Evolutionary conservation across 1,140 invertebrate genomes (phyloP).

Genomic region (Scaptomyza pallida): DNA sequence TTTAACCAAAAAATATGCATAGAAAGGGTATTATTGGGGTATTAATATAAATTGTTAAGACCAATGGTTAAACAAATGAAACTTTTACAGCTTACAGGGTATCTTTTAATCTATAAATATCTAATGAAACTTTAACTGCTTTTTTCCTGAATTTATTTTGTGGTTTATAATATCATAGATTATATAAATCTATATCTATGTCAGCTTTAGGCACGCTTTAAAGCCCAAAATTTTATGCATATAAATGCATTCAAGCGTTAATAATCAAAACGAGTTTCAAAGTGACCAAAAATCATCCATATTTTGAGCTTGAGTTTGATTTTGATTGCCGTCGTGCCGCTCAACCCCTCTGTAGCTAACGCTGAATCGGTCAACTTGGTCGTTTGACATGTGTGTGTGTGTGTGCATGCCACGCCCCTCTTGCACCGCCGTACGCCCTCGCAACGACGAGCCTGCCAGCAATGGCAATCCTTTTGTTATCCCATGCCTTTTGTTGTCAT

Average conservation of each 20-base stretch:
- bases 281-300: constrained; percentile 80
- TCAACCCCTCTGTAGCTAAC: background rate
- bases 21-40: too few species aligned
- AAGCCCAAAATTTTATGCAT: constrained; percentile 45
- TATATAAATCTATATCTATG: constrained; percentile 17
- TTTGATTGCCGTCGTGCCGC: background rate
- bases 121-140: background rate
- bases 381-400: constrained; percentile 46
- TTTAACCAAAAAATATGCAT: too few species aligned
- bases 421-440: too few species aligned
- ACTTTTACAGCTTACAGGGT: too few species aligned
- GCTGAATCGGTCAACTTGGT: constrained; percentile 46
- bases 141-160: background rate
- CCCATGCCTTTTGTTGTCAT: constrained; percentile 79
- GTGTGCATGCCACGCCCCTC: background rate
- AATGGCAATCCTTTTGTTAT: constrained; percentile 69
- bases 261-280: constrained; percentile 81
- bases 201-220: constrained; percentile 62
- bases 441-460: constrained; percentile 5
- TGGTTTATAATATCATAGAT: constrained; percentile 2
- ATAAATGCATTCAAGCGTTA: constrained; percentile 69
- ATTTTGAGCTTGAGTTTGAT: constrained; percentile 69
- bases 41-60: too few species aligned
- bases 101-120: constrained; percentile 9
- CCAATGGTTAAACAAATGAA: too few species aligned